Conservation (phyloP, 2,888 invertebrate species). For the Chesias legatella region DNA sequence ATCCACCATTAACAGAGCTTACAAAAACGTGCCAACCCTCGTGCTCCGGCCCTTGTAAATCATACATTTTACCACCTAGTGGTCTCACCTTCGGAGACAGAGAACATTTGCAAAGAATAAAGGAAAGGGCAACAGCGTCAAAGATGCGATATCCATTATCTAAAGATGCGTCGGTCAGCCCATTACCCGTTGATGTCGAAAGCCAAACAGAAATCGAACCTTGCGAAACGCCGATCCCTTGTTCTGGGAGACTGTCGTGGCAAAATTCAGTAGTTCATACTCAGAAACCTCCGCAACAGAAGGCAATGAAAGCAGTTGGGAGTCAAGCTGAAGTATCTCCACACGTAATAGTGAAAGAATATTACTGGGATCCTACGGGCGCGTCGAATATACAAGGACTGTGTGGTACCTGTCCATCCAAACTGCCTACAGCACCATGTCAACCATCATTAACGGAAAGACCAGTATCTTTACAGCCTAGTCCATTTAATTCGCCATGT, state of each 20-base stretch:
- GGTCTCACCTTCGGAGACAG: constrained; percentile 40
- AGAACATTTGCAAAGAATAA: constrained; percentile 40
- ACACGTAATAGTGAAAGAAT: constrained; percentile 45
- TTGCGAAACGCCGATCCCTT: neutral
- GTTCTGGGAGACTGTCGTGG: constrained; percentile 1
- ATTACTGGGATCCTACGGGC: constrained; percentile 40
- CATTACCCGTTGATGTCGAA: constrained; percentile 30
- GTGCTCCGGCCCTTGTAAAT: neutral
- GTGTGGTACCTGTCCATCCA: constrained; percentile 1
- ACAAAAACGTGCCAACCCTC: neutral
- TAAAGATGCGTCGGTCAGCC: constrained; percentile 30
- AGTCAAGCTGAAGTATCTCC: constrained; percentile 30
- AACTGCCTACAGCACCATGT: neutral
- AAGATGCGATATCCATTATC: constrained; percentile 7
- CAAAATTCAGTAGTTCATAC: constrained; percentile 13
- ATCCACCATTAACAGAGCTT: neutral
- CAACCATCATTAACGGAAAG: neutral
- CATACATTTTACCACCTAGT: constrained; percentile 29
- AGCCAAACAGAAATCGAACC: constrained; percentile 39
- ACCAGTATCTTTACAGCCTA: neutral
- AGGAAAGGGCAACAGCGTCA: constrained; percentile 27
- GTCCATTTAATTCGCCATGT: neutral
- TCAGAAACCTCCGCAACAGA: constrained; percentile 2
- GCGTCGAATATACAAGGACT: neutral
- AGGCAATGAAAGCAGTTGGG: constrained; percentile 11